These are phyloP conservation scores for Ormia ochracea DNA, from an alignment of 2,888 invertebrate species.

Conservation along the genomic window DNA sequence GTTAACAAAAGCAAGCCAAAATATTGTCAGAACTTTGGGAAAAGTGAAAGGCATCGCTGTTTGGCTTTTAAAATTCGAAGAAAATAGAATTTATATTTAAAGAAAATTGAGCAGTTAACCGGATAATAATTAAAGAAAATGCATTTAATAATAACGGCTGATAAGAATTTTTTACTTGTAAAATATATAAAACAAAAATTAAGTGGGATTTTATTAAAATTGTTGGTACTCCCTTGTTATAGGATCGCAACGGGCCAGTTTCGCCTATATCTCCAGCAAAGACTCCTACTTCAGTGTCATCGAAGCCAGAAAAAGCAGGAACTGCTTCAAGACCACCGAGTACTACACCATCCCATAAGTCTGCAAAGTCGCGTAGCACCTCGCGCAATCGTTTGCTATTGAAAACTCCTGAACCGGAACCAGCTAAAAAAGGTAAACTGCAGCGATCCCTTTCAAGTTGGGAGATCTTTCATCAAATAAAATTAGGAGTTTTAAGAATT, in stretches of 20 bases:
- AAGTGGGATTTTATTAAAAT: not conserved
- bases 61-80: constrained; percentile 1
- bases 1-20: constrained; percentile 53
- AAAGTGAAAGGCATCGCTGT: constrained; percentile 45
- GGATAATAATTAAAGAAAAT: constrained; percentile 62
- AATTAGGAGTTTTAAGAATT: not conserved
- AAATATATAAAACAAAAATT: not conserved
- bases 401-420: constrained; percentile 85
- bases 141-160: constrained; percentile 72
- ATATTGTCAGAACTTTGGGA: constrained; percentile 53
- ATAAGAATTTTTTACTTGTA: constrained; percentile 70
- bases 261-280: constrained; percentile 85
- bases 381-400: constrained; percentile 77
- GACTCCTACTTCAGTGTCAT: constrained; percentile 78
- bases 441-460: not conserved
- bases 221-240: not conserved
- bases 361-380: constrained; percentile 76
- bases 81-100: constrained; percentile 20
- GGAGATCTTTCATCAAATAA: too few species aligned
- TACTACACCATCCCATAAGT: constrained; percentile 77
- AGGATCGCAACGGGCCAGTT: constrained; percentile 82
- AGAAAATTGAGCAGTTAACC: not conserved
- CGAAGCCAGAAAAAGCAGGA: constrained; percentile 74
- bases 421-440: constrained; percentile 84
- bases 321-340: constrained; percentile 76